Evolutionary conservation across 2,113 vertebrate genomes (phyloP), one percentile per base, ranked within the genome.

Genomic region (Anoura caudifer): DNA sequence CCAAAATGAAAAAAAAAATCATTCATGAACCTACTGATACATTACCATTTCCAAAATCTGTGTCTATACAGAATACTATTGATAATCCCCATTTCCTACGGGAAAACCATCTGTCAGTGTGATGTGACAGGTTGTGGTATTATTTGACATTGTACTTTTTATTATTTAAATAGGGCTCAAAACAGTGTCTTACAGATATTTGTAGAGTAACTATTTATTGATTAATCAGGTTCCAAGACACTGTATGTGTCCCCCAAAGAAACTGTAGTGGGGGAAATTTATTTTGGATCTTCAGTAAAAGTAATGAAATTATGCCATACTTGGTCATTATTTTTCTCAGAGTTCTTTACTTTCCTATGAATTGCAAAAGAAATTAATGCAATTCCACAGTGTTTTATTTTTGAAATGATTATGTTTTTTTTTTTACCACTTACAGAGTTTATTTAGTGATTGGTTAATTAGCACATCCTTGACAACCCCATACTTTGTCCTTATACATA

Each of bases 251-350:
- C 7, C 16, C 15, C 7, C 1, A 36, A 70, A 47, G 16, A 65
- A 95, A 63, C 16, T 28, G 11, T 33, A 17, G 14, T 61, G 12
- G 3, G 31, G 4, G 89, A 7, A 67, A 87, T 91, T 77, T 92
- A 65, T 76, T 89, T 72, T 70, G 22, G 17, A 65, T 24, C 8
- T 14, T 91, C 41, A 67, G 2, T 61, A 89, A 95, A 95, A 82
- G 52, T 50, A 90, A 88, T 36, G 4, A 33, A 31, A 84, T 33
- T 86, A 70, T 50, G 50, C 75, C 11, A 59, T 84, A 5, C 14
- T 7, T 65, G n/a, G 47, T 90, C 28, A 88, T 87, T 84, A 89
- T 85, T 93, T 94, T 95, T 54, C 72, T 77, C 85, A 45, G 50
- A 45, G 13, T 2, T 16, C 36, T 88, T 61, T 50, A 36, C 19